A percentile compares a stretch with the other conserved stretches of the same genome.
Conservation (phyloP, 2,888 invertebrate species). For the Adelphocoris suturalis region DNA sequence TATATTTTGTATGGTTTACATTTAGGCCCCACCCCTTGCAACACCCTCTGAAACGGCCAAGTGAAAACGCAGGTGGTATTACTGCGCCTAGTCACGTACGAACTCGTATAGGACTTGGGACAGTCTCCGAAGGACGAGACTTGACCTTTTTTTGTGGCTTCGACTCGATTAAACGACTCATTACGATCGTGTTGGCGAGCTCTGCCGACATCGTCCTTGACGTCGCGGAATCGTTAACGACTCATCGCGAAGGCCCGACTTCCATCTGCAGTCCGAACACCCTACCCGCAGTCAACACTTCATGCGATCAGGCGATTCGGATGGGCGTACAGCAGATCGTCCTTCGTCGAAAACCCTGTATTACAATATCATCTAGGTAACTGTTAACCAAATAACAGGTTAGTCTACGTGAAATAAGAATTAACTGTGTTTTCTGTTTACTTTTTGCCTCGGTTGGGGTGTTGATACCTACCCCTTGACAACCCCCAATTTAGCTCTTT, state of each 20-base stretch:
- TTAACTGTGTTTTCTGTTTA: too few relatives aligned
- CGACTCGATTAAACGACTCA: slow-evolving; percentile 25
- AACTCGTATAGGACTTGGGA: neutral
- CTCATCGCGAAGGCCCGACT: neutral
- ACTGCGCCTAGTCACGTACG: neutral
- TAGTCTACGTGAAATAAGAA: neutral
- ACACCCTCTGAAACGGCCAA: neutral
- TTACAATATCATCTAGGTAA: neutral
- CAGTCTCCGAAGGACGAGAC: neutral
- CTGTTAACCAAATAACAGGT: neutral
- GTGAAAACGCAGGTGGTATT: neutral
- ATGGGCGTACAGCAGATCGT: neutral
- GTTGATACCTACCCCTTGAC: too few relatives aligned
- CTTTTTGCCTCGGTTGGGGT: too few relatives aligned
- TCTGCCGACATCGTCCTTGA: slow-evolving; percentile 25
- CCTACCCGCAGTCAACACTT: neutral
- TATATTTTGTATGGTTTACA: too few relatives aligned
- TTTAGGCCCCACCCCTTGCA: neutral
- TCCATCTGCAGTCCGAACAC: neutral
- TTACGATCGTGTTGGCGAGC: neutral
- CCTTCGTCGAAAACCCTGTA: neutral
- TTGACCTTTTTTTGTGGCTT: slow-evolving; percentile 10
- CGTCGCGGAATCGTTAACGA: slow-evolving; percentile 15
- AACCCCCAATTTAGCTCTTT: too few relatives aligned
- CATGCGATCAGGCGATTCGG: neutral